Evolutionary conservation across 2,888 invertebrate species (phyloP), one percentile per base, ranked within the genome.

Genomic region (Oxyteleia sp.): DNA sequence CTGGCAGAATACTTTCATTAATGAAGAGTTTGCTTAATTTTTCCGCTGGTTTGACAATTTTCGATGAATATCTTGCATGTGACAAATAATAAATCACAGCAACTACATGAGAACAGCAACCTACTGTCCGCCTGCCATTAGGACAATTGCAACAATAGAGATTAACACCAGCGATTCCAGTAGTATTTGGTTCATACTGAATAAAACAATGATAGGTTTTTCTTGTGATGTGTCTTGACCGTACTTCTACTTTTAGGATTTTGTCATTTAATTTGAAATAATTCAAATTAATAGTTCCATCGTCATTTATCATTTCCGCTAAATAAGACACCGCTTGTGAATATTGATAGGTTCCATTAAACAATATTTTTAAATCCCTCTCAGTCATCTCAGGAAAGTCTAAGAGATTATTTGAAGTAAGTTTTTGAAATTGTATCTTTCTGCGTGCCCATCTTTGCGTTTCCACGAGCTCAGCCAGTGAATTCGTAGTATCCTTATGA

Each of bases 291-390:
- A n/a, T n/a, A n/a, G n/a, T n/a, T n/a, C n/a, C n/a, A n/a, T n/a
- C n/a, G n/a, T n/a, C n/a, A n/a, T n/a, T n/a, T n/a, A n/a, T n/a
- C n/a, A n/a, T n/a, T n/a, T n/a, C n/a, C n/a, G n/a, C n/a, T n/a
- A n/a, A n/a, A n/a, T n/a, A n/a, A n/a, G n/a, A n/a, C n/a, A n/a
- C n/a, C n/a, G n/a, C n/a, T n/a, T 86, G 84, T 5, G 78, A 68
- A 8, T 84, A 43, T 74, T 88, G 84, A 43, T 88, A 87, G 8
- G 85, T 78, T 23, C 84, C 86, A 32, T 82, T 86, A 26, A 86
- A 84, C 2, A 86, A 45, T 16, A 84, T 76, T 15, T 75, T 49
- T 35, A 86, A 49, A 11, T 85, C 63, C 61, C 45, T 57, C 69
- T 84, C 55, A 0, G 84, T 84, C 69, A 84, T 47, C 53, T 69